Conservation (phyloP, 2,797 vertebrate genomes). For the Liasis olivaceus region DNA sequence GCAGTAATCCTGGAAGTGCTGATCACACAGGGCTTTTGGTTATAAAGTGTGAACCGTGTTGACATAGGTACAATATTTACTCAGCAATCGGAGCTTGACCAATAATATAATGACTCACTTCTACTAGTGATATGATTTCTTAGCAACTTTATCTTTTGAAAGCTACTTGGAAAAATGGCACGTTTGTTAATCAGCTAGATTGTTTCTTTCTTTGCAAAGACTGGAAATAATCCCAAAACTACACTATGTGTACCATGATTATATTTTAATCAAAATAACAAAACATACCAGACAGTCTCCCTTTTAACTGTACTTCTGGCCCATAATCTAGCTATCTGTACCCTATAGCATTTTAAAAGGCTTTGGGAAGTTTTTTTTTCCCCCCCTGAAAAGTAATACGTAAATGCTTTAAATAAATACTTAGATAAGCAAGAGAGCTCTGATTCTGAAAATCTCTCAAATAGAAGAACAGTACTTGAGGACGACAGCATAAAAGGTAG, state of each 20-base stretch:
- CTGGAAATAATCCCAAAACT: not conserved
- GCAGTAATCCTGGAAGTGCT: not conserved
- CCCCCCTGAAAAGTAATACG: not conserved
- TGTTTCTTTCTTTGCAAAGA: not conserved
- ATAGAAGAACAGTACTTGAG: not conserved
- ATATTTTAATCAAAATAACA: not conserved
- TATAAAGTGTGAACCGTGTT: not conserved
- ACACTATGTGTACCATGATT: not conserved
- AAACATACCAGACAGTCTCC: not conserved
- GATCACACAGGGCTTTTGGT: not conserved
- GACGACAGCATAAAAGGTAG: not conserved
- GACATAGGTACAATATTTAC: slow-evolving; percentile 11
- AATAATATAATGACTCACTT: not conserved
- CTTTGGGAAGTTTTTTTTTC: not conserved
- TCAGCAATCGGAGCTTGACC: not conserved
- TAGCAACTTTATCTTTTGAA: slow-evolving; percentile 18
- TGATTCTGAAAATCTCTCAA: not conserved
- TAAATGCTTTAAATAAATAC: not conserved
- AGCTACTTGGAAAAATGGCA: not conserved
- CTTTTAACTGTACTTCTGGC: not conserved
- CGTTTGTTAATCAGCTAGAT: not conserved
- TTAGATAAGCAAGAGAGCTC: not conserved
- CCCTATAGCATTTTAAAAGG: not conserved
- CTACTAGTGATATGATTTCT: slow-evolving; percentile 3
- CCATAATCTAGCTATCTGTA: not conserved